Evolutionary conservation across 2,888 invertebrate genomes (phyloP).

Genomic region (Hylaea fasciaria): DNA sequence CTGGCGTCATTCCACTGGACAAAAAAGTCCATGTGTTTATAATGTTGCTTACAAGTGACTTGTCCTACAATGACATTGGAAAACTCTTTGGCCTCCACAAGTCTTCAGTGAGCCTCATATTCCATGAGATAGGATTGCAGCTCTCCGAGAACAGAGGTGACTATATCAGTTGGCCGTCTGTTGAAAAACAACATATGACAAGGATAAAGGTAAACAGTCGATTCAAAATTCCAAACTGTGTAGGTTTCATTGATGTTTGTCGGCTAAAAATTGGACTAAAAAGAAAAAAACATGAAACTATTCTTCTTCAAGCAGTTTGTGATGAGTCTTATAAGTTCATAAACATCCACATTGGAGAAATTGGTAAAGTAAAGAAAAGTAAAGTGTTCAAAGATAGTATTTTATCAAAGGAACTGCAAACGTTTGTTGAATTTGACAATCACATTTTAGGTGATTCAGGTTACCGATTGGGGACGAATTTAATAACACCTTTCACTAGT

Average conservation of each 20-base stretch:
- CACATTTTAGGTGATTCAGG: constrained; percentile 75
- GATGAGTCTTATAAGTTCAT: constrained; percentile 74
- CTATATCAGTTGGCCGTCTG: constrained; percentile 75
- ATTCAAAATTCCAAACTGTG: constrained; percentile 77
- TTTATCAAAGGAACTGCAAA: constrained; percentile 65
- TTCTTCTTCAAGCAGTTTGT: constrained; percentile 78
- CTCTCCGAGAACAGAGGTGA: constrained; percentile 65
- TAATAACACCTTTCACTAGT: constrained; percentile 74
- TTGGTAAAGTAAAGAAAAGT: constrained; percentile 67
- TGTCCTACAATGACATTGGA: constrained; percentile 70
- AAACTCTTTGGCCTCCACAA: constrained; percentile 72
- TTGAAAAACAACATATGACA: constrained; percentile 75
- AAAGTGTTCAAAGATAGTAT: constrained; percentile 71
- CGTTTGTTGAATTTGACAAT: constrained; percentile 73
- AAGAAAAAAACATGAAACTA: constrained; percentile 56
- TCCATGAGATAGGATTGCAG: constrained; percentile 68
- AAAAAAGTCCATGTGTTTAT: constrained; percentile 78
- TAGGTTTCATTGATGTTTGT: constrained; percentile 76
- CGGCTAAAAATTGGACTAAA: constrained; percentile 69
- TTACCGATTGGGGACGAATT: constrained; percentile 70
- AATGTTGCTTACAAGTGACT: constrained; percentile 67
- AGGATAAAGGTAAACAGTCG: constrained; percentile 73
- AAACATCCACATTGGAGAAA: constrained; percentile 69
- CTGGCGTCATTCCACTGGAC: constrained; percentile 63
- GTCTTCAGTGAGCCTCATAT: constrained; percentile 72